Base-by-base conservation (phyloP, 1,140 invertebrate genomes). In the Drosophila melanica region DNA sequence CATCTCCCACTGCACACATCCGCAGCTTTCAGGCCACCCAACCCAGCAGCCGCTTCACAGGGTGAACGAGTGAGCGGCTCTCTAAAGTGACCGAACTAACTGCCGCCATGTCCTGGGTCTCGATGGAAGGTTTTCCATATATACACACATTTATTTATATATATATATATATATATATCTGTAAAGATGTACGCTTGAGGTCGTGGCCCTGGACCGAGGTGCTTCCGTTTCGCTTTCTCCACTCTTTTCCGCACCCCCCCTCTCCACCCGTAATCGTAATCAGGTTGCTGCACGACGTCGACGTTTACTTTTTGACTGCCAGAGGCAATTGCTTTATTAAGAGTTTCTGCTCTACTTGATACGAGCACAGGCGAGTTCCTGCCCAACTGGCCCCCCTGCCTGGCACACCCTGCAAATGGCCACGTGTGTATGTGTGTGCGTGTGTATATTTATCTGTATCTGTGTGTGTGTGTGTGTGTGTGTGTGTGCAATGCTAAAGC, bases 251-350 rank as follows among this genome's bases (percentile, higher is more conserved):
- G n/a, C n/a, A n/a, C 14, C 14, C 3, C n/a, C 4, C 41, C 35
- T 7, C 6, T 1, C 6, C 12, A 37, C 47, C 14, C 33, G 20
- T 23, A 66, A 59, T 50, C 57, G 82, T 86, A 86, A 86, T 86
- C 81, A 86, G 82, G 81, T 87, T 86, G 81, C 81, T 86, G 82
- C 82, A 79, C 81, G 81, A 89, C 67, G 82, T 75, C 79, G 79
- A 89, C 84, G 80, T 89, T 90, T 91, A 90, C 90, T 90, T 91
- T 91, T 91, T 91, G 90, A 91, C 90, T 91, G 90, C 90, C 87
- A 67, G 79, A 90, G 90, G 90, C 90, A 91, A 91, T 91, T 91
- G 90, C 90, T 91, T 90, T 91, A 91, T 91, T 91, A 91, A 91
- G 90, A 90, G 90, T 91, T 91, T 91, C 90, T 91, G 90, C 90